phyloP scores from a whole-genome alignment of 2,113 vertebrate genomes.

The Zonotrichia leucophrys region DNA sequence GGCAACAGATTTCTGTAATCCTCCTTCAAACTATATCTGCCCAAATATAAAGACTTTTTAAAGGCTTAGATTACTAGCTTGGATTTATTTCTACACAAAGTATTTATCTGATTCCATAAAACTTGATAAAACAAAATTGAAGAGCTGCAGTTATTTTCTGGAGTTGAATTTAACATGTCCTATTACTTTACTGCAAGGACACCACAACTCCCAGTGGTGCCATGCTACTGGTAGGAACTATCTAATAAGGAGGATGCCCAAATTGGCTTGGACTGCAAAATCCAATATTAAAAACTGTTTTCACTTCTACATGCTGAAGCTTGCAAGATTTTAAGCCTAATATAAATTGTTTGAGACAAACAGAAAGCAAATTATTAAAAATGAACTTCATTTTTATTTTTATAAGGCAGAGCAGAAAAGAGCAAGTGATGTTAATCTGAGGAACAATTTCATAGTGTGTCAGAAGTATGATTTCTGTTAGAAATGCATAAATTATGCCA shows the following conservation, averaged over 20 bases:
- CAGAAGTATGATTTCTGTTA: slow-evolving; percentile 2
- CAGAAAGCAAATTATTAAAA: not conserved
- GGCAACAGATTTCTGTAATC: not conserved
- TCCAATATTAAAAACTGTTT: not conserved
- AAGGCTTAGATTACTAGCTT: not conserved
- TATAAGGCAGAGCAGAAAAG: not conserved
- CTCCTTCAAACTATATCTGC: not conserved
- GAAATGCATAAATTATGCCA: slow-evolving; percentile 2
- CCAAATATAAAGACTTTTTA: not conserved
- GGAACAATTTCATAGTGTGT: not conserved
- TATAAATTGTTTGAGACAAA: not conserved
- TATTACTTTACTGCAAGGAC: not conserved
- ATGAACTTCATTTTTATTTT: not conserved
- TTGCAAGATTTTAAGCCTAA: not conserved
- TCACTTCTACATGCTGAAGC: not conserved
- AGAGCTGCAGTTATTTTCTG: not conserved
- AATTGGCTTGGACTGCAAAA: not conserved
- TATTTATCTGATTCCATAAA: not conserved
- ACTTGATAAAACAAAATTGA: not conserved
- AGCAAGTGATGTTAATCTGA: slow-evolving; percentile 21
- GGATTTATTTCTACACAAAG: not conserved
- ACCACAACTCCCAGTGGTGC: not conserved
- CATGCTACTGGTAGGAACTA: not conserved
- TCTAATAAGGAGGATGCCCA: not conserved
- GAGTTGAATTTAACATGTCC: not conserved